These are phyloP conservation scores for Rhagoletis pomonella DNA, from an alignment of 1,140 invertebrate genomes.

Conservation along the genomic window DNA sequence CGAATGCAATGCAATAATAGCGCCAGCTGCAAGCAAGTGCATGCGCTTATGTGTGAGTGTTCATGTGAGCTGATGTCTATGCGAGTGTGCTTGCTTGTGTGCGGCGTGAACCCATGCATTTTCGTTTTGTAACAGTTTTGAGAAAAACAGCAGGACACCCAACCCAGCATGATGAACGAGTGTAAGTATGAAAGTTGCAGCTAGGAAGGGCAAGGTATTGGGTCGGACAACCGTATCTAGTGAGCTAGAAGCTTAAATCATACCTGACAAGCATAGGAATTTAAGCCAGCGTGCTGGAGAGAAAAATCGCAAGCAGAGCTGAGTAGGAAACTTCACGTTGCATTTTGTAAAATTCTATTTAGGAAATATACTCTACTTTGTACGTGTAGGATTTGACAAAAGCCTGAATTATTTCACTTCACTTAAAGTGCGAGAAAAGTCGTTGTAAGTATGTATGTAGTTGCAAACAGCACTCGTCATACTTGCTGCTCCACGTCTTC, in stretches of 20 bases:
- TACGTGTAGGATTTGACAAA: not conserved
- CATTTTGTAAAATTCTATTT: not conserved
- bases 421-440: not conserved
- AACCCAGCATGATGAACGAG: not conserved
- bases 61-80: not conserved
- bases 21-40: not conserved
- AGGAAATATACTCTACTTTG: not conserved
- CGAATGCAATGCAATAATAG: constrained; percentile 10
- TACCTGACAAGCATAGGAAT: not conserved
- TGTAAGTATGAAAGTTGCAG: not conserved
- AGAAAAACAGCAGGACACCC: not conserved
- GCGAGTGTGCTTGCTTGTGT: not conserved
- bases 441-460: not conserved
- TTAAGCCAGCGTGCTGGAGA: not conserved
- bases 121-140: not conserved
- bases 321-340: not conserved
- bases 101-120: not conserved
- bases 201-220: not conserved
- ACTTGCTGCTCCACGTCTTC: too few species aligned
- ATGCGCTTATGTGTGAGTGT: not conserved
- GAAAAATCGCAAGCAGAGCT: too few species aligned
- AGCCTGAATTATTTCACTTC: not conserved
- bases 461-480: not conserved
- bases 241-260: not conserved
- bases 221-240: not conserved